Percentiles rank a stretch among this genome's conserved stretches.
phyloP scores from a whole-genome alignment of 2,888 invertebrate species.

The Blera fallax region DNA sequence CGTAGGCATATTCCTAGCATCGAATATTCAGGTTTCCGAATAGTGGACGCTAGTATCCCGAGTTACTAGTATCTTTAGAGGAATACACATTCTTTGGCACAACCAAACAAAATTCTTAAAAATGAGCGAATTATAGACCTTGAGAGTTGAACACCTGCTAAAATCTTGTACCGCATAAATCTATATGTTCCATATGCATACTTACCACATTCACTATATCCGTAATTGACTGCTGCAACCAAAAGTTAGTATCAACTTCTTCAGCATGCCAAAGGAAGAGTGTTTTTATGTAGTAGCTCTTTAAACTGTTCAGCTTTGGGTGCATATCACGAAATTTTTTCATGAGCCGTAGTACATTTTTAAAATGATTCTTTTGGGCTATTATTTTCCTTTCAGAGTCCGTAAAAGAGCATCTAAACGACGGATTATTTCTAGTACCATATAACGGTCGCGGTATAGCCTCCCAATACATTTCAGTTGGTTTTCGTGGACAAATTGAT shows the following conservation, averaged over 20 bases:
- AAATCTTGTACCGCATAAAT: no score
- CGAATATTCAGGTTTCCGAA: no score
- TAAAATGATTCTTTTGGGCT: background rate
- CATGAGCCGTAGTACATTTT: slow-evolving; percentile 38
- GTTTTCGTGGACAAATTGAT: background rate
- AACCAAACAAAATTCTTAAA: no score
- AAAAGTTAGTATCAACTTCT: background rate
- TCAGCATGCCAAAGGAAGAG: slow-evolving; percentile 36
- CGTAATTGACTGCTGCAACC: background rate
- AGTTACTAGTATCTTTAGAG: no score
- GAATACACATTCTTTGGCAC: no score
- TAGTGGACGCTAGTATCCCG: no score
- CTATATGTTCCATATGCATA: background rate
- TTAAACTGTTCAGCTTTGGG: background rate
- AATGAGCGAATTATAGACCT: no score
- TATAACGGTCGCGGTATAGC: slow-evolving; percentile 36
- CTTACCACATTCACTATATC: slow-evolving; percentile 10
- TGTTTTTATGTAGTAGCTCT: slow-evolving; percentile 38
- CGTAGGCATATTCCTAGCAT: no score
- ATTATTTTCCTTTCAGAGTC: slow-evolving; percentile 11
- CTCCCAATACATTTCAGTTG: background rate
- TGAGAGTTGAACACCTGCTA: no score
- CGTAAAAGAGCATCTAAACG: slow-evolving; percentile 25
- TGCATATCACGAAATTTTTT: slow-evolving; percentile 48
- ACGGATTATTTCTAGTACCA: background rate